Base-by-base conservation (phyloP, 2,113 vertebrate genomes). In the Dicrurus megarhynchus region DNA sequence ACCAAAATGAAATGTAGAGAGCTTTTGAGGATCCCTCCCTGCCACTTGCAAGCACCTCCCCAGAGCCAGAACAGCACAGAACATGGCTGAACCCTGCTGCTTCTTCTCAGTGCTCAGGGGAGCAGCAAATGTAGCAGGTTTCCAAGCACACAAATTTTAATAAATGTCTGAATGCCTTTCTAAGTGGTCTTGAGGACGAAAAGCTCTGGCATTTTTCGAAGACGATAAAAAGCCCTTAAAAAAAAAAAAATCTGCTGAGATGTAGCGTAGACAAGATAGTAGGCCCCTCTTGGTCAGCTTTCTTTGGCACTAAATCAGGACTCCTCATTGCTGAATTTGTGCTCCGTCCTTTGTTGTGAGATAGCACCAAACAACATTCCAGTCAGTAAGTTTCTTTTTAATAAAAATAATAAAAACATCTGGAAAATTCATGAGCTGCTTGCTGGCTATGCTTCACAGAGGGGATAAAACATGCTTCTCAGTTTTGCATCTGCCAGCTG, bases 381-480 rank as follows among this genome's bases (percentile, higher is more conserved):
- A 59, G 33, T 39, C 52, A 84, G 2, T 53, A 87, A 87, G 64
- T 52, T 87, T 75, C 32, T 37, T 78, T 52, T 57, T 89, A 75
- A 89, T 52, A 90, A 80, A 93, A 94, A 27, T 16, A 65, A 39
- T 27, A 16, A 91, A 71, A 94, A 91, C 70, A 87, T 69, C 94
- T 95, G 95, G 87, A 91, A 80, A 35, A 59, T n/a, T 70, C 19
- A 37, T 50, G 3, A 90, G 18, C 39, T 88, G 37, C 60, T 88
- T 86, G 6, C 55, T 92, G 90, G 71, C 71, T 65, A 7, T 57
- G 21, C 32, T 92, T 90, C 77, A 56, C 33, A 84, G 46, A 24
- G 39, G 28, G 63, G 33, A 76, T 85, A 64, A 90, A 77, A 37
- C 1, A 2, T 23, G 11, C n/a, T 76, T 71, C 67, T 92, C 71